A percentile compares a stretch with the other conserved stretches of the same genome.
These are phyloP conservation scores for Gobionotothen gibberifrons DNA, from an alignment of 2,797 vertebrate genomes.

Conservation along the genomic window DNA sequence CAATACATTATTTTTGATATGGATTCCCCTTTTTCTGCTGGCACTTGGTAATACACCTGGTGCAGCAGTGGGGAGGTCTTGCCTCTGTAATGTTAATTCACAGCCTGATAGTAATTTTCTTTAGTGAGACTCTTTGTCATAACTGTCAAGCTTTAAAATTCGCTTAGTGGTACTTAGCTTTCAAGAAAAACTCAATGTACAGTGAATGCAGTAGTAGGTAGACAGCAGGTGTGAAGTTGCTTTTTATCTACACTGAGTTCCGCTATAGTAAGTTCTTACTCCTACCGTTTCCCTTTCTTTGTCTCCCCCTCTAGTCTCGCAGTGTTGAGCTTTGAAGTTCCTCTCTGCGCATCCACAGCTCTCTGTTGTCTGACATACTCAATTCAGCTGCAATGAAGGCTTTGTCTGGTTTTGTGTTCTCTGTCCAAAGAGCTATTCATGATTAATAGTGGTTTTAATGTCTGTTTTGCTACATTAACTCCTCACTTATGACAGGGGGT, in stretches of 20 bases:
- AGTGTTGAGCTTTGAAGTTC: slow-evolving; percentile 62
- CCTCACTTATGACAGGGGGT: slow-evolving; percentile 58
- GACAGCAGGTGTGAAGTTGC: slow-evolving; percentile 23
- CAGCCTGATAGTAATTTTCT: slow-evolving; percentile 48
- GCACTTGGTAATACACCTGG: slow-evolving; percentile 36
- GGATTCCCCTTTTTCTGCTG: slow-evolving; percentile 45
- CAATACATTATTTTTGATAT: slow-evolving; percentile 63
- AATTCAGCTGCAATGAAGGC: slow-evolving; percentile 53
- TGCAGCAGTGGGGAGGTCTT: slow-evolving; percentile 16
- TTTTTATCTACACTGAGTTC: slow-evolving; percentile 39
- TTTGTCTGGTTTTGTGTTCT: slow-evolving; percentile 63
- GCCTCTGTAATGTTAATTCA: slow-evolving; percentile 57
- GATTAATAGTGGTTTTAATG: slow-evolving; percentile 75
- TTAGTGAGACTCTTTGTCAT: slow-evolving; percentile 15
- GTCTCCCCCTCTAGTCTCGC: slow-evolving; percentile 38
- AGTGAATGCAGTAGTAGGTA: slow-evolving; percentile 8
- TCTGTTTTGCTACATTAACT: slow-evolving; percentile 68
- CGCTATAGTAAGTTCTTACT: slow-evolving; percentile 27
- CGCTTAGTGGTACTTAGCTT: slow-evolving; percentile 38
- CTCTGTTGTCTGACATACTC: slow-evolving; percentile 63
- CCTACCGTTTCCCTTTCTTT: slow-evolving; percentile 39
- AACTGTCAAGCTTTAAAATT: slow-evolving; percentile 44
- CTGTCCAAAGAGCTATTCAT: slow-evolving; percentile 67
- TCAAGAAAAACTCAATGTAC: slow-evolving; percentile 31
- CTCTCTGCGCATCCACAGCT: slow-evolving; percentile 52